Conservation (phyloP, 1,140 invertebrate genomes). For the Hormaphis cornu region DNA sequence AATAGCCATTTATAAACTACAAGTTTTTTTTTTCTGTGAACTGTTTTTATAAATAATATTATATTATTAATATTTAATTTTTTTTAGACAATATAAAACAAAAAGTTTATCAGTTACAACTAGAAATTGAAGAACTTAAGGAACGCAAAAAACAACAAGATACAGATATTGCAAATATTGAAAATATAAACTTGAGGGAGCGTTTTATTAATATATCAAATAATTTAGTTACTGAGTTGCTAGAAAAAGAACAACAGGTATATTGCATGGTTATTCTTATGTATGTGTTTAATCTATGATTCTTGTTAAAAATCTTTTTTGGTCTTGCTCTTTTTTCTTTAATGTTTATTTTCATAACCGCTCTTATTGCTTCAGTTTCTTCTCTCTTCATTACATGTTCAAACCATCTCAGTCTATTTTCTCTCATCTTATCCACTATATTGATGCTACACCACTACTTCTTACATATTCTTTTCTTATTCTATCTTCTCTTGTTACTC, state of each 20-base stretch:
- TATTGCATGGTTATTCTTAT: conserved; percentile 32
- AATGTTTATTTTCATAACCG: too few species aligned
- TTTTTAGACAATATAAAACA: conserved; percentile 37
- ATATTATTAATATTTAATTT: background rate
- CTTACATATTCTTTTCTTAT: too few species aligned
- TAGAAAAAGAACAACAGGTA: conserved; percentile 70
- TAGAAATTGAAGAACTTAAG: conserved; percentile 62
- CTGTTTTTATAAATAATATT: background rate
- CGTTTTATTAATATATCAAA: conserved; percentile 72
- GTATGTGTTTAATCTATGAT: too few species aligned
- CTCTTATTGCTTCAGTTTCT: too few species aligned
- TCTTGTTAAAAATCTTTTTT: too few species aligned
- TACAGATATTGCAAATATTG: conserved; percentile 71
- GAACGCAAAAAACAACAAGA: conserved; percentile 65
- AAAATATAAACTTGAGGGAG: conserved; percentile 71
- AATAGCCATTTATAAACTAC: background rate
- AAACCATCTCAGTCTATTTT: too few species aligned
- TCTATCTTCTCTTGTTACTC: too few species aligned
- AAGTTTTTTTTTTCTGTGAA: background rate
- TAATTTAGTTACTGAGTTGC: conserved; percentile 63
- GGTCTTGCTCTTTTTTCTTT: too few species aligned
- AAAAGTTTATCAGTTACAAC: conserved; percentile 44
- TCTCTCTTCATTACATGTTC: too few species aligned
- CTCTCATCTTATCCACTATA: too few species aligned
- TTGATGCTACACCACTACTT: too few species aligned